These are phyloP conservation scores for Zoanthus sociatus DNA, from an alignment of 92 coral and sea anemone species.

Conservation along the genomic window DNA sequence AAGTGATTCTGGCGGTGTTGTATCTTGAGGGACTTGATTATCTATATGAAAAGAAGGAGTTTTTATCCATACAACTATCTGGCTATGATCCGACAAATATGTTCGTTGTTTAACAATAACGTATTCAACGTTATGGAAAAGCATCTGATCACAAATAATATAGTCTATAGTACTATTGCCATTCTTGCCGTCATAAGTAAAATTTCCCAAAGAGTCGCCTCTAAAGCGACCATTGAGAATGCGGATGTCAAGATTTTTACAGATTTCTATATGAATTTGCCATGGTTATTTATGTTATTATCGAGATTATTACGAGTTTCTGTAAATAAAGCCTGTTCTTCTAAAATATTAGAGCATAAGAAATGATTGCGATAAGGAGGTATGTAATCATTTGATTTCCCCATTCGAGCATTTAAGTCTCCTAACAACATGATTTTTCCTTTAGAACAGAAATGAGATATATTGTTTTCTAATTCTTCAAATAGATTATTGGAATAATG, in stretches of 20 bases:
- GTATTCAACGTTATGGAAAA: slow-evolving; percentile 19
- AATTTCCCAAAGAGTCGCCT: slow-evolving; percentile 12
- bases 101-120: slow-evolving; percentile 15
- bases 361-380: not conserved
- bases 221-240: slow-evolving; percentile 14
- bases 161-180: slow-evolving; percentile 29
- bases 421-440: not conserved
- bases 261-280: slow-evolving; percentile 10
- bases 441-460: not conserved
- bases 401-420: too few relatives aligned
- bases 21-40: slow-evolving; percentile 12
- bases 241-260: not conserved
- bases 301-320: slow-evolving; percentile 1
- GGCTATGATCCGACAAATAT: not conserved
- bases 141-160: not conserved
- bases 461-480: not conserved
- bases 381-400: too few relatives aligned
- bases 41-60: slow-evolving; percentile 2
- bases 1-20: slow-evolving; percentile 3
- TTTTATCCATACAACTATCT: slow-evolving; percentile 15
- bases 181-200: slow-evolving; percentile 6
- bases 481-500: slow-evolving; percentile 9
- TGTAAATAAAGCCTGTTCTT: not conserved
- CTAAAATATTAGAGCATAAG: not conserved
- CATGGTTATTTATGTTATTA: slow-evolving; percentile 19